phyloP scores from a whole-genome alignment of 2,888 invertebrate genomes.

The Chromoteleia sp. region DNA sequence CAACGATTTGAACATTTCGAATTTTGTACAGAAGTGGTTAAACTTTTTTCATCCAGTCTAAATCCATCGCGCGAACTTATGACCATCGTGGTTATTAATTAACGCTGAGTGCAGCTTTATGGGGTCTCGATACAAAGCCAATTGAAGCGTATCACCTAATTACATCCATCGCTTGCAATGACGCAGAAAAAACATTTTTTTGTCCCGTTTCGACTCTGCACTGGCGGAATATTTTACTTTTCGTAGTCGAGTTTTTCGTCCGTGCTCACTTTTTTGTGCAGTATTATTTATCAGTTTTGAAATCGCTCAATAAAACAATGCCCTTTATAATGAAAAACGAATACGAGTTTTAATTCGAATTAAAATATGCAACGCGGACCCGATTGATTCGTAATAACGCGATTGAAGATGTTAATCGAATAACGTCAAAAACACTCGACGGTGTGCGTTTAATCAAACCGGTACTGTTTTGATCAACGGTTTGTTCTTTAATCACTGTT shows the following conservation, averaged over 20 bases:
- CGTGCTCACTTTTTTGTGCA: conserved; percentile 10
- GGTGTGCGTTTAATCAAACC: conserved; percentile 14
- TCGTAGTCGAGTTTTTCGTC: conserved; percentile 1
- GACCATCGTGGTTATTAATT: conserved; percentile 45
- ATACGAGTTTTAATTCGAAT: conserved; percentile 10
- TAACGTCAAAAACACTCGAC: background rate
- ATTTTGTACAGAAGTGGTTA: background rate
- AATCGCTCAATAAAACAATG: conserved; percentile 14
- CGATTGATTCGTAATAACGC: conserved; percentile 18
- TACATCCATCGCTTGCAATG: conserved; percentile 45
- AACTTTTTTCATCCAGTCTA: background rate
- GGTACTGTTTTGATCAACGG: conserved; percentile 4
- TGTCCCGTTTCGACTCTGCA: conserved; percentile 7
- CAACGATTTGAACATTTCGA: too few species aligned
- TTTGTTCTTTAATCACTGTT: conserved; percentile 6
- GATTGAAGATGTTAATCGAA: conserved; percentile 8
- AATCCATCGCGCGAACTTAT: conserved; percentile 21
- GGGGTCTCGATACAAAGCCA: conserved; percentile 34
- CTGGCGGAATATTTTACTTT: conserved; percentile 27
- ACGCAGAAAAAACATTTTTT: conserved; percentile 38
- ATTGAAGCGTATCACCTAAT: conserved; percentile 45
- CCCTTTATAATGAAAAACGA: conserved; percentile 31
- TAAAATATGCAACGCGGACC: conserved; percentile 11
- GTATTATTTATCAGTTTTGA: conserved; percentile 41
- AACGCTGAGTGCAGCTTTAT: conserved; percentile 31